Conservation (phyloP, 2,113 vertebrate species). For the Corydoras maculifer region DNA sequence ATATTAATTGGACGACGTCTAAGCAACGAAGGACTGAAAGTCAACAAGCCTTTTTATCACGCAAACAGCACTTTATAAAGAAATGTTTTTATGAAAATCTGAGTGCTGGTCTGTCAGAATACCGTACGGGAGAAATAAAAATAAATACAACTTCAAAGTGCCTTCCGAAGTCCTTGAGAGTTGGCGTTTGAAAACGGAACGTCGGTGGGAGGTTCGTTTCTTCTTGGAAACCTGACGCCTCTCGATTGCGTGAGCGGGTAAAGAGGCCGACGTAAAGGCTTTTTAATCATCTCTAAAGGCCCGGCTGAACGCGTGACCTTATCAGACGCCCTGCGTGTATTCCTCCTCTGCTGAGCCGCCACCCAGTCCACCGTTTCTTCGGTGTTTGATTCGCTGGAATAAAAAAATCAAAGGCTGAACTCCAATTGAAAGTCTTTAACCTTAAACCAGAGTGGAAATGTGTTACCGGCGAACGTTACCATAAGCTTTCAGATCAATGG, state of each 20-base stretch:
- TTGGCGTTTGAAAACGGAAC: not conserved
- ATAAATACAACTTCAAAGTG: too few relatives aligned
- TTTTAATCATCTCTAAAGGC: slow-evolving; percentile 8
- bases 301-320: not conserved
- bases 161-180: not conserved
- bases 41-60: too few relatives aligned
- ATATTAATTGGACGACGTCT: too few relatives aligned
- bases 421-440: slow-evolving; percentile 14
- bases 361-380: not conserved
- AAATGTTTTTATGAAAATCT: too few relatives aligned
- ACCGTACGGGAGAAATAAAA: too few relatives aligned
- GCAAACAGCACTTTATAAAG: too few relatives aligned
- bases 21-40: too few relatives aligned
- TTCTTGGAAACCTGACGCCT: not conserved
- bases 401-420: not conserved
- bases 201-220: not conserved
- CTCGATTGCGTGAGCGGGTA: not conserved
- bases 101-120: too few relatives aligned
- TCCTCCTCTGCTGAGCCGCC: not conserved
- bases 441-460: slow-evolving; percentile 7
- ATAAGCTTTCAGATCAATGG: not conserved
- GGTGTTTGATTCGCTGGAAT: not conserved
- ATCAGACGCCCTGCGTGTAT: not conserved
- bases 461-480: not conserved
- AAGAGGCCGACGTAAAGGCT: not conserved